Evolutionary conservation across 2,113 vertebrate genomes (phyloP).

Genomic region (Scortum barcoo): DNA sequence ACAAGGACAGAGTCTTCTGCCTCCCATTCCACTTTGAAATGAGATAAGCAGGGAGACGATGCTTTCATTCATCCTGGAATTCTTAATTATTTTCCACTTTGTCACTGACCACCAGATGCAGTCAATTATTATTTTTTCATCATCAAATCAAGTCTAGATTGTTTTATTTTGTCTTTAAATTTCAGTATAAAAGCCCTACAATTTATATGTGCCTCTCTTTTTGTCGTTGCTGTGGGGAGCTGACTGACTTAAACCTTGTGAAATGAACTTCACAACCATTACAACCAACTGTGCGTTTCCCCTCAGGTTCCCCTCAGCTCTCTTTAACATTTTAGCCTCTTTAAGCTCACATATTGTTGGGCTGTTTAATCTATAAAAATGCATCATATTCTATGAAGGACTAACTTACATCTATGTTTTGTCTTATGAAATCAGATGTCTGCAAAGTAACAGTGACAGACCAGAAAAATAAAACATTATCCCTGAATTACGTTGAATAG

Average conservation of each 20-base stretch:
- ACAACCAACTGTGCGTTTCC: no score
- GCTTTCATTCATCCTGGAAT: background rate
- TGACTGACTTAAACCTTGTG: background rate
- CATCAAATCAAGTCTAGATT: background rate
- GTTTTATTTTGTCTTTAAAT: background rate
- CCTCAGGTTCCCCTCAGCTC: background rate
- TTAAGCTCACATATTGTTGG: background rate
- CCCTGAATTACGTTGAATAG: background rate
- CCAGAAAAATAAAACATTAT: background rate
- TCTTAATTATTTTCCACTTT: background rate
- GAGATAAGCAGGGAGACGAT: background rate
- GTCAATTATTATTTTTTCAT: background rate
- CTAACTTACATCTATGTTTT: background rate
- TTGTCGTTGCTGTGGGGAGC: background rate
- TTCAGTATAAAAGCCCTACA: background rate
- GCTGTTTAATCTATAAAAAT: background rate
- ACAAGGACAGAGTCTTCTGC: constrained; percentile 7
- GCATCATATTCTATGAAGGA: background rate
- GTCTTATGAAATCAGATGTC: background rate
- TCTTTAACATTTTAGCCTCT: background rate
- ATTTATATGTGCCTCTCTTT: background rate
- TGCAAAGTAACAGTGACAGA: background rate
- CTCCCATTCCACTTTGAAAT: constrained; percentile 1
- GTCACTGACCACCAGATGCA: constrained; percentile 1
- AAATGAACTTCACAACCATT: background rate